A percentile compares a stretch with the other conserved stretches of the same genome.
Conservation (phyloP, 2,797 vertebrate species). For the Petrocephalus sullivani region DNA sequence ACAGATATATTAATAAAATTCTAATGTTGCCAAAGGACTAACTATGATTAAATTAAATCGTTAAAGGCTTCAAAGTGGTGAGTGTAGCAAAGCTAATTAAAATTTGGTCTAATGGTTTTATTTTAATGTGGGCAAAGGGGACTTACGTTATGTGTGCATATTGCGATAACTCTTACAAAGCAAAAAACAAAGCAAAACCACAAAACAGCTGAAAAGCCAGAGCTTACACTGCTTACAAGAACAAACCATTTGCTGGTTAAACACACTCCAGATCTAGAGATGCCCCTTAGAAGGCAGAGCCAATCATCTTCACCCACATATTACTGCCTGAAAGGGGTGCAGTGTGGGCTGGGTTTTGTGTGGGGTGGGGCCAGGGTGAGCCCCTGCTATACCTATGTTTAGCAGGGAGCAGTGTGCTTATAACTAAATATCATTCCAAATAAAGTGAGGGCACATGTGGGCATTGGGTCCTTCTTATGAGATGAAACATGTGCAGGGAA, state of each 20-base stretch:
- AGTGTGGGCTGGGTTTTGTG: neutral
- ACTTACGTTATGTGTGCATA: neutral
- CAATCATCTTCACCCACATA: neutral
- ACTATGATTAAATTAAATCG: neutral
- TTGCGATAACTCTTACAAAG: neutral
- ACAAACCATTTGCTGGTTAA: conserved; percentile 51
- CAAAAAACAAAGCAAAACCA: conserved; percentile 7
- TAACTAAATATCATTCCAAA: neutral
- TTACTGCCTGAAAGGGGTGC: conserved; percentile 19
- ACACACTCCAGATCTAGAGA: conserved; percentile 42
- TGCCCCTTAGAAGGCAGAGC: conserved; percentile 31
- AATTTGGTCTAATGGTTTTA: neutral
- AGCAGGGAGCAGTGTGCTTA: neutral
- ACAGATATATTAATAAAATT: neutral
- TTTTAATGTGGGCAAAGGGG: neutral
- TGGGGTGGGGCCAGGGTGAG: neutral
- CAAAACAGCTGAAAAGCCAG: conserved; percentile 51
- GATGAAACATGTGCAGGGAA: neutral
- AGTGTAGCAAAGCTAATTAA: neutral
- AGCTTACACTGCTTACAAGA: conserved; percentile 10
- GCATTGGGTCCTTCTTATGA: neutral
- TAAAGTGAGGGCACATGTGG: neutral
- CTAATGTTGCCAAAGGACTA: neutral
- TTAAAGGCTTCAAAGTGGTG: neutral
- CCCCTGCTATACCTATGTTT: neutral